Conservation (phyloP, 2,113 vertebrate genomes). For the Triplophysa tibetana region DNA sequence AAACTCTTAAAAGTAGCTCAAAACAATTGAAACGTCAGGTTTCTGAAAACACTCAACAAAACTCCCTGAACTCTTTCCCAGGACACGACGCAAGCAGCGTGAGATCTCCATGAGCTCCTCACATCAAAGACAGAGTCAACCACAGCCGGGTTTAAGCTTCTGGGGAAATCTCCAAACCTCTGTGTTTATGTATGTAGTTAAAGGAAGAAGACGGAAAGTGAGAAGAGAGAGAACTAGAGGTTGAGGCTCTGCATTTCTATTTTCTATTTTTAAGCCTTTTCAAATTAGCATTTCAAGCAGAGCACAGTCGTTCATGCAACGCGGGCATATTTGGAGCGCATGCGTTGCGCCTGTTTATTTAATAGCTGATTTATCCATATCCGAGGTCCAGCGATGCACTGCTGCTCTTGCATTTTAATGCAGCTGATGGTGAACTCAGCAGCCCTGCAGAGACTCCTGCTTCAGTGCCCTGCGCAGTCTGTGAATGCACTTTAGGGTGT, state of each 20-base stretch:
- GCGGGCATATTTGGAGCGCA: conserved; percentile 18
- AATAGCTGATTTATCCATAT: conserved; percentile 52
- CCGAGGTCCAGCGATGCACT: conserved; percentile 41
- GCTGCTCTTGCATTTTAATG: conserved; percentile 50
- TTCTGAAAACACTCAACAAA: conserved; percentile 43
- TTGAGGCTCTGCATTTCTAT: too few species aligned
- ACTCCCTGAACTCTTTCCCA: conserved; percentile 44
- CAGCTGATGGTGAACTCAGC: conserved; percentile 40
- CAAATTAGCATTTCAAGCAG: background rate
- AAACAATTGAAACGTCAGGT: conserved; percentile 47
- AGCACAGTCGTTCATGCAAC: conserved; percentile 7
- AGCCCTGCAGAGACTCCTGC: conserved; percentile 33
- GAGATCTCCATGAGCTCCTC: conserved; percentile 35
- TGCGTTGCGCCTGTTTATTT: conserved; percentile 44
- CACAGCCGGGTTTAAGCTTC: conserved; percentile 37
- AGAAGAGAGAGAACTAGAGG: background rate
- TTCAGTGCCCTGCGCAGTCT: conserved; percentile 30
- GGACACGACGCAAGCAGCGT: conserved; percentile 7
- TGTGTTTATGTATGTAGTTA: background rate
- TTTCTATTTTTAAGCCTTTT: background rate
- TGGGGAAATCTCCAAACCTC: conserved; percentile 14
- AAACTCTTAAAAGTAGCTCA: background rate
- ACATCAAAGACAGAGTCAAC: conserved; percentile 51
- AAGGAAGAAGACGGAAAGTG: background rate
- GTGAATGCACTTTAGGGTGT: conserved; percentile 48